These are phyloP conservation scores for Onychostruthus taczanowskii DNA, from an alignment of 2,113 vertebrate species.

Conservation along the genomic window DNA sequence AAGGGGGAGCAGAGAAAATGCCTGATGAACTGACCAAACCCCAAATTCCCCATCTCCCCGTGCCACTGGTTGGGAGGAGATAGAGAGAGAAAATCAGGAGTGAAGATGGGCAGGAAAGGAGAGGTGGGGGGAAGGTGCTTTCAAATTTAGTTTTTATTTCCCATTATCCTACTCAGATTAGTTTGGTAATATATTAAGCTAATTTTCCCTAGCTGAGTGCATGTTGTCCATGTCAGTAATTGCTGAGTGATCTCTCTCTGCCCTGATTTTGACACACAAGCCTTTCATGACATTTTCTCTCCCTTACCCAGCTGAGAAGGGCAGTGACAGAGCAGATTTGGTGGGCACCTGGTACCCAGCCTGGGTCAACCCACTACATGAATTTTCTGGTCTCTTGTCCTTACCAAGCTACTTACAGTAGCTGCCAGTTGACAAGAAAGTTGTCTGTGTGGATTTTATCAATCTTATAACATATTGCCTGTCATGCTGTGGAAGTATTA, in stretches of 20 bases:
- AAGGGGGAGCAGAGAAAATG: background rate
- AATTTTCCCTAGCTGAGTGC: background rate
- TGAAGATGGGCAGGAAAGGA: background rate
- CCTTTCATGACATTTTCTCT: background rate
- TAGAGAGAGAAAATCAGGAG: background rate
- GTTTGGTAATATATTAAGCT: background rate
- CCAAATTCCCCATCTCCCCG: background rate
- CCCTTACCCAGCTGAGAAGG: background rate
- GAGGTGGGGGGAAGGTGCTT: background rate
- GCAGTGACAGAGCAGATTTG: background rate
- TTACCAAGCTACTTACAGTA: background rate
- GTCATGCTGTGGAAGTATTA: background rate
- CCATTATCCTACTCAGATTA: background rate
- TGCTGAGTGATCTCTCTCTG: background rate
- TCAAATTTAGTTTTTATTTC: background rate
- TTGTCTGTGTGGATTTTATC: background rate
- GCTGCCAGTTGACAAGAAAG: background rate
- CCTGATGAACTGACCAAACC: background rate
- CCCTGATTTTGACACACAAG: background rate
- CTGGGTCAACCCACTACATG: background rate
- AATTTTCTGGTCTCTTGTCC: background rate
- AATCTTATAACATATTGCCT: background rate
- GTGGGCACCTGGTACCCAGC: background rate
- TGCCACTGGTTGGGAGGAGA: background rate
- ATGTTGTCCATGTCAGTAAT: background rate